Evolutionary conservation across 2,888 invertebrate genomes (phyloP).

Genomic region (Coleophora flavipennella): DNA sequence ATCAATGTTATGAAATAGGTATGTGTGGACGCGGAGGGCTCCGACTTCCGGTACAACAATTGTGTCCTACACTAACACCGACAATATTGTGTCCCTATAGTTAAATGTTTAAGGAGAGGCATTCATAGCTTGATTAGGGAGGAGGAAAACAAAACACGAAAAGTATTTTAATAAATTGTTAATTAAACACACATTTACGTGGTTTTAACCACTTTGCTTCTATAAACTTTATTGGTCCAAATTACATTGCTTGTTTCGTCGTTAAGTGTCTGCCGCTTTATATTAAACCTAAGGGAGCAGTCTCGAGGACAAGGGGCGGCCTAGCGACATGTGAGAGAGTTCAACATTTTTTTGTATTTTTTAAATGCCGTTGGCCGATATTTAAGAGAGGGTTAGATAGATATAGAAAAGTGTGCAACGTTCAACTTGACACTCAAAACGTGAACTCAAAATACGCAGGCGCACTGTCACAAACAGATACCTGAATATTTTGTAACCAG

Average conservation of each 20-base stretch:
- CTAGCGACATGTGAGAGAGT: slow-evolving; percentile 40
- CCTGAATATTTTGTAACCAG: slow-evolving; percentile 55
- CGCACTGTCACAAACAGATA: slow-evolving; percentile 7
- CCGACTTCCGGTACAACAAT: too few species aligned
- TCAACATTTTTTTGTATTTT: slow-evolving; percentile 42
- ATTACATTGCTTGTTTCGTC: slow-evolving; percentile 53
- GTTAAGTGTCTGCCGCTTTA: slow-evolving; percentile 29
- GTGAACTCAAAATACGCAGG: slow-evolving; percentile 64
- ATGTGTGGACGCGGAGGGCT: too few species aligned
- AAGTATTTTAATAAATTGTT: too few species aligned
- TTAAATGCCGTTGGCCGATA: slow-evolving; percentile 43
- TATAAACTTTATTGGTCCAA: slow-evolving; percentile 52
- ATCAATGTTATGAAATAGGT: too few species aligned
- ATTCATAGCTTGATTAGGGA: slow-evolving; percentile 1
- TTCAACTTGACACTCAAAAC: slow-evolving; percentile 59
- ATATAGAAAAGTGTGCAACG: slow-evolving; percentile 66
- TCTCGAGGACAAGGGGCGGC: slow-evolving; percentile 51
- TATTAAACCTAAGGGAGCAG: slow-evolving; percentile 57
- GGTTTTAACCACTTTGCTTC: slow-evolving; percentile 56
- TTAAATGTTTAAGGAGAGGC: neutral
- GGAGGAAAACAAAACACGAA: too few species aligned
- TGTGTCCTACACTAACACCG: too few species aligned
- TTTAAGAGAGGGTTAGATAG: slow-evolving; percentile 31
- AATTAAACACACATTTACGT: slow-evolving; percentile 31
- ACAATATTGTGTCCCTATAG: too few species aligned